phyloP scores from a whole-genome alignment of 2,797 vertebrate genomes.

The Rhincodon typus region DNA sequence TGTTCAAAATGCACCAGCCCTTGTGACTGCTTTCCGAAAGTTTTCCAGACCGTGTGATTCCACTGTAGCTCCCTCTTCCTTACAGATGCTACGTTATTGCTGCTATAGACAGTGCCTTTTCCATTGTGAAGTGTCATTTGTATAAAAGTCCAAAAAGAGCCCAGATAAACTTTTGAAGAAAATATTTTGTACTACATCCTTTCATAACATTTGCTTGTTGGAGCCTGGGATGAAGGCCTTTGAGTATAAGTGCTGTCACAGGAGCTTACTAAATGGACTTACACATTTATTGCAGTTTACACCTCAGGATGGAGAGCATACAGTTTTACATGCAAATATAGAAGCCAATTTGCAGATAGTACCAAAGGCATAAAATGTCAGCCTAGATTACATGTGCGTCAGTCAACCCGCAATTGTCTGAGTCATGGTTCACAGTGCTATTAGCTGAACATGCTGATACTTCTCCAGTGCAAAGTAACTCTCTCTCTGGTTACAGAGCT shows the following conservation, averaged over 20 bases:
- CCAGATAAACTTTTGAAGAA: too few relatives aligned
- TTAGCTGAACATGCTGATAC: not conserved
- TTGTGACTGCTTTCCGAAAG: too few relatives aligned
- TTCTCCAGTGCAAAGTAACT: not conserved
- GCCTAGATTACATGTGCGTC: not conserved
- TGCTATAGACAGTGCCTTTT: too few relatives aligned
- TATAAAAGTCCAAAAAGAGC: too few relatives aligned
- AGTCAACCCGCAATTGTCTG: not conserved
- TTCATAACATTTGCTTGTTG: not conserved
- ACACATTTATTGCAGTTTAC: not conserved
- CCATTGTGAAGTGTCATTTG: too few relatives aligned
- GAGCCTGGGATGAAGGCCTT: not conserved
- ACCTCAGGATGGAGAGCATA: not conserved
- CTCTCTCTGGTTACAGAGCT: not conserved
- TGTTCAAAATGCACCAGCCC: too few relatives aligned
- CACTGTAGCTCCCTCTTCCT: too few relatives aligned
- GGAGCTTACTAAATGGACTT: not conserved
- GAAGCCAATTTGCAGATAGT: not conserved
- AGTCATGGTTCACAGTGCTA: not conserved
- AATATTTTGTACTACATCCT: too few relatives aligned
- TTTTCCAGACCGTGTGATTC: too few relatives aligned
- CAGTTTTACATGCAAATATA: not conserved
- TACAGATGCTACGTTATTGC: too few relatives aligned
- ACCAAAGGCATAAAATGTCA: not conserved
- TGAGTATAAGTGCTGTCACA: not conserved